Percentiles rank a stretch among this genome's conserved stretches.
phyloP scores from a whole-genome alignment of 1,140 invertebrate genomes.

The Musca domestica region DNA sequence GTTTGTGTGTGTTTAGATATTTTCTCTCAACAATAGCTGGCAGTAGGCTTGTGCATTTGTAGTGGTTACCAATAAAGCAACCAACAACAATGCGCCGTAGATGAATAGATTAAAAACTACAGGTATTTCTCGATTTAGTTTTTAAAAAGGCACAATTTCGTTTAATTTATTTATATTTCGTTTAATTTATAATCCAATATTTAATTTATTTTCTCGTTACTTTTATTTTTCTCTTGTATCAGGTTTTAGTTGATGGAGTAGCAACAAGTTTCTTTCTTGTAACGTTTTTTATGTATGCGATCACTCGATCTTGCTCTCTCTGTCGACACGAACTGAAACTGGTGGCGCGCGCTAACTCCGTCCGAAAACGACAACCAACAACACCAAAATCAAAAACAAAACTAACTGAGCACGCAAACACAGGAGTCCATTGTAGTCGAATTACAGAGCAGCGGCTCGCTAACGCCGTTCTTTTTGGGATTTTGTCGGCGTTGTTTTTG shows the following conservation, averaged over 20 bases:
- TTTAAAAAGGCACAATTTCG: neutral
- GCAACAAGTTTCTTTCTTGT: constrained; percentile 13
- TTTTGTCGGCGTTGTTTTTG: too few relatives aligned
- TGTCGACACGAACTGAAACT: neutral
- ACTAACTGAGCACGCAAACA: too few relatives aligned
- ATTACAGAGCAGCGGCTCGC: too few relatives aligned
- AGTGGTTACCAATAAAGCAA: too few relatives aligned
- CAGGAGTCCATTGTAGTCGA: too few relatives aligned
- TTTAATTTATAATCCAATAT: neutral
- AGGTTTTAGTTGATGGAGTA: neutral
- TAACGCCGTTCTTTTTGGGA: too few relatives aligned
- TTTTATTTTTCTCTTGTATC: neutral
- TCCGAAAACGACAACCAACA: constrained; percentile 5
- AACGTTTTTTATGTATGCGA: constrained; percentile 1
- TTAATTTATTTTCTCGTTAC: neutral
- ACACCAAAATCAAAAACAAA: constrained; percentile 7
- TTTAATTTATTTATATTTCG: neutral
- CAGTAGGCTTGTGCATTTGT: neutral
- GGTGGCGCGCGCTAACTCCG: neutral
- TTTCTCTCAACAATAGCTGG: constrained; percentile 1
- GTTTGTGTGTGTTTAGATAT: neutral
- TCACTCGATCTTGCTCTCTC: constrained; percentile 12
- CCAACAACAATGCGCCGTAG: too few relatives aligned
- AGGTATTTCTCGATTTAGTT: neutral
- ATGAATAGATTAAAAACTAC: neutral